A percentile compares a stretch with the other conserved stretches of the same genome.
Conservation (phyloP, 2,797 vertebrate genomes). For the Lycodopsis pacificus region DNA sequence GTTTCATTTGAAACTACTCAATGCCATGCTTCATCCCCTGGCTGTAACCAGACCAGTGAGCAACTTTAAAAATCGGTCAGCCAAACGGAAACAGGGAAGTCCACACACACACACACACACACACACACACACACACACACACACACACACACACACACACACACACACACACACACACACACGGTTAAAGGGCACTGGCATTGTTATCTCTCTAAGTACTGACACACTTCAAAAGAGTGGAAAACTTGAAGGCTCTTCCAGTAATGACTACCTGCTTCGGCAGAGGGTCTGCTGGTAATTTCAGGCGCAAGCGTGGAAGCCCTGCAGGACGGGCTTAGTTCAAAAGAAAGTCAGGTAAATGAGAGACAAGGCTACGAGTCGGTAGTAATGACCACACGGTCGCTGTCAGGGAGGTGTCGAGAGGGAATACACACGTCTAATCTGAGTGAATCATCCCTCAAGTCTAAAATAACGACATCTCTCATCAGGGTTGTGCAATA, state of each 20-base stretch:
- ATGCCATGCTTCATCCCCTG: conserved; percentile 67
- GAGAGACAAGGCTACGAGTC: conserved; percentile 64
- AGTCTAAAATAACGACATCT: conserved; percentile 22
- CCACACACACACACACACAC: conserved; percentile 18
- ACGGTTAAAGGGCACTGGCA: conserved; percentile 66
- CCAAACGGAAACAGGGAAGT: conserved; percentile 59
- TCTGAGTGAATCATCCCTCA: conserved; percentile 30
- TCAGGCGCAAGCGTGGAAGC: conserved; percentile 56
- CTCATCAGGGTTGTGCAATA: conserved; percentile 8
- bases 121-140: conserved; percentile 27
- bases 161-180: conserved; percentile 5
- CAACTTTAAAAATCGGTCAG: conserved; percentile 76
- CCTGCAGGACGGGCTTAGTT: conserved; percentile 59
- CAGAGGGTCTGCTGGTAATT: conserved; percentile 72
- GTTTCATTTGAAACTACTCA: conserved; percentile 79
- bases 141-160: conserved; percentile 10
- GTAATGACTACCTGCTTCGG: conserved; percentile 74
- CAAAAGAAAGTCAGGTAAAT: conserved; percentile 70
- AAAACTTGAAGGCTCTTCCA: conserved; percentile 55
- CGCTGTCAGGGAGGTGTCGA: conserved; percentile 39
- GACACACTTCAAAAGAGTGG: conserved; percentile 78
- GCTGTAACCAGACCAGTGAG: conserved; percentile 74
- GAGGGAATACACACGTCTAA: conserved; percentile 34
- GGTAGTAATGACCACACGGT: conserved; percentile 57
- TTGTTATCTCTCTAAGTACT: conserved; percentile 73